phyloP scores from a whole-genome alignment of 2,888 invertebrate species.

The Coleophora flavipennella region DNA sequence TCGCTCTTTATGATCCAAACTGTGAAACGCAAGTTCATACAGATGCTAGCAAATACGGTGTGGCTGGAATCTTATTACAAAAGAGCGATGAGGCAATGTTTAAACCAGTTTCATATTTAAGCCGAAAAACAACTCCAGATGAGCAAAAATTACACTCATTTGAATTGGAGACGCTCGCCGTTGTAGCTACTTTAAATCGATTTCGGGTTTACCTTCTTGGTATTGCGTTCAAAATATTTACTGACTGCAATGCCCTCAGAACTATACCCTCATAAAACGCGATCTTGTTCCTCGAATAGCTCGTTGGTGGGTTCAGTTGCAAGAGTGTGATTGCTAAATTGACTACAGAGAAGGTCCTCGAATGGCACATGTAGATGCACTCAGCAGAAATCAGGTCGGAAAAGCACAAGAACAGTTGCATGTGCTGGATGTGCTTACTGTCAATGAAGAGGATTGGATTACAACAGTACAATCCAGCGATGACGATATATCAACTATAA shows the following conservation, averaged over 20 bases:
- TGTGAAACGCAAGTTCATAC: no score
- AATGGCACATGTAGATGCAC: slow-evolving; percentile 2
- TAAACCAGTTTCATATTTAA: no score
- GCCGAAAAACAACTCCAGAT: no score
- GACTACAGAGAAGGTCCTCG: not conserved
- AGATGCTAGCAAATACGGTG: no score
- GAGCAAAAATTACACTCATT: no score
- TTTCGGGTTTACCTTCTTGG: not conserved
- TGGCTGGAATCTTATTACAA: no score
- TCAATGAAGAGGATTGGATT: slow-evolving; percentile 11
- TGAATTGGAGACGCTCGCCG: not conserved
- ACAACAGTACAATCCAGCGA: slow-evolving; percentile 12
- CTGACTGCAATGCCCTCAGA: not conserved
- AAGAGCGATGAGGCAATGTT: no score
- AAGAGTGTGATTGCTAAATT: not conserved
- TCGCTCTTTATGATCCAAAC: no score
- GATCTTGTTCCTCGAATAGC: not conserved
- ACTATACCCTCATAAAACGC: not conserved
- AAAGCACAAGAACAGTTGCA: not conserved
- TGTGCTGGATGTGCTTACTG: not conserved
- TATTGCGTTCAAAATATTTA: not conserved
- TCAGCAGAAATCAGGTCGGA: not conserved
- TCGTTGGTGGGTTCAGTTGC: not conserved
- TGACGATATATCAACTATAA: slow-evolving; percentile 11
- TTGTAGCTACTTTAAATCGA: not conserved